Base-by-base conservation (phyloP, 2,888 invertebrate species). In the Agriopis aurantiaria region DNA sequence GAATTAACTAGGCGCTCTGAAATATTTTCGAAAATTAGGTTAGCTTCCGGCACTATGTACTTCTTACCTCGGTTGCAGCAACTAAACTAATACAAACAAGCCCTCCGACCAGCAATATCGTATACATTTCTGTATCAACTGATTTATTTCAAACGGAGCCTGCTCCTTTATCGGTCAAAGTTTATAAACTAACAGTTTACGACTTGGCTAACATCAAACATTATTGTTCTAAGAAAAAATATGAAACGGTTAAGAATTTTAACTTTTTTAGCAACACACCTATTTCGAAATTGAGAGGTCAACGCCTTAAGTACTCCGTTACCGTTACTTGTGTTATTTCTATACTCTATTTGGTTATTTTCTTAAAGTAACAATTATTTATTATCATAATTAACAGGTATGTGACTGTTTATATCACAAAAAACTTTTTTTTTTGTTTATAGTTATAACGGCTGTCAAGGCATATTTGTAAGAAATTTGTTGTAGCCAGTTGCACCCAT, bases 191-290 rank as follows among this genome's bases (percentile, higher is more conserved):
- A 53, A 12, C 10, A n/a, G 0, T 64, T 61, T 48, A 59, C 61
- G 40, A 10, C 52, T 67, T 43, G 17, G 43, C 46, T 8, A 58
- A 71, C 11, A 33, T 41, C 58, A 69, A 69, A 69, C 63, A 71
- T 58, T 58, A 63, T 72, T 73, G 73, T 71, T 76, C 68, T 66
- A 6, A 9, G 10, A 58, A 55, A 71, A 65, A 65, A 23, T 17
- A 41, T 10, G 5, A 56, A 56, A 56, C 48, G 40, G n/a, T 40
- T 49, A 51, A 46, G 46, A 53, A 45, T 62, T 63, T 65, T 8
- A 9, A 12, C 33, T 56, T 56, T 63, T 66, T 66, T 33, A n/a
- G 33, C 33, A 62, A 43, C n/a, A 57, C 49, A n/a, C 8, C 7
- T 63, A 57, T 41, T 53, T 40, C 11, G 8, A 56, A 48, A 56